Evolutionary conservation across 1,140 invertebrate genomes (phyloP).

Genomic region (Drosophila orena): DNA sequence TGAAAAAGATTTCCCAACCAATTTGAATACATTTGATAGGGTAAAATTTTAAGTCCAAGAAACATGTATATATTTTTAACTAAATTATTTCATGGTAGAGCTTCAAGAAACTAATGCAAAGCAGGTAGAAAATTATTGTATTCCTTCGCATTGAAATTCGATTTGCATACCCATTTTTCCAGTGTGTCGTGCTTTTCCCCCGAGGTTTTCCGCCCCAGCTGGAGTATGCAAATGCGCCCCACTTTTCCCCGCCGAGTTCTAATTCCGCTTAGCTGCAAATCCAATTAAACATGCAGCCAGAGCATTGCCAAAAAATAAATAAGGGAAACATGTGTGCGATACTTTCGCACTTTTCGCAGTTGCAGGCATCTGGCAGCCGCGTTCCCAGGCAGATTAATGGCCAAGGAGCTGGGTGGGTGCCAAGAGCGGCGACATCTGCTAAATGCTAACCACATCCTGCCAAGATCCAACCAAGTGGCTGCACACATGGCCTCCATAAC

Average conservation of each 20-base stretch:
- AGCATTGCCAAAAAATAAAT: constrained; percentile 14
- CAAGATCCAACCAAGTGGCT: constrained; percentile 13
- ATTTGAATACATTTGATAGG: no score
- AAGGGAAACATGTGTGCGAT: constrained; percentile 58
- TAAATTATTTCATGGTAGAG: not conserved
- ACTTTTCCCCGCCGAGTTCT: constrained; percentile 4
- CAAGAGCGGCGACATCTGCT: constrained; percentile 38
- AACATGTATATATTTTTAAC: no score
- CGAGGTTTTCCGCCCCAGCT: constrained; percentile 1
- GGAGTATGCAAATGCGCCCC: constrained; percentile 13
- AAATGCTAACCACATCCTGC: constrained; percentile 4
- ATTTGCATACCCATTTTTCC: not conserved
- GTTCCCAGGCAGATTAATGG: constrained; percentile 41
- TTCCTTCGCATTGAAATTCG: no score
- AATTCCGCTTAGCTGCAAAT: constrained; percentile 61
- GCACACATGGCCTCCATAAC: constrained; percentile 20
- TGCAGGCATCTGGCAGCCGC: constrained; percentile 30
- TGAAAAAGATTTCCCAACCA: not conserved
- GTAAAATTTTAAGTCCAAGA: not conserved
- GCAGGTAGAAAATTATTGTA: no score
- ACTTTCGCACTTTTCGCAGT: constrained; percentile 36
- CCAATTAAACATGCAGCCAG: constrained; percentile 60
- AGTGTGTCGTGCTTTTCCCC: not conserved
- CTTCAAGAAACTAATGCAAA: no score
- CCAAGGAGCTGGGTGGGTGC: constrained; percentile 32